These are phyloP conservation scores for Mythimna impura DNA, from an alignment of 2,888 invertebrate genomes.

Conservation along the genomic window DNA sequence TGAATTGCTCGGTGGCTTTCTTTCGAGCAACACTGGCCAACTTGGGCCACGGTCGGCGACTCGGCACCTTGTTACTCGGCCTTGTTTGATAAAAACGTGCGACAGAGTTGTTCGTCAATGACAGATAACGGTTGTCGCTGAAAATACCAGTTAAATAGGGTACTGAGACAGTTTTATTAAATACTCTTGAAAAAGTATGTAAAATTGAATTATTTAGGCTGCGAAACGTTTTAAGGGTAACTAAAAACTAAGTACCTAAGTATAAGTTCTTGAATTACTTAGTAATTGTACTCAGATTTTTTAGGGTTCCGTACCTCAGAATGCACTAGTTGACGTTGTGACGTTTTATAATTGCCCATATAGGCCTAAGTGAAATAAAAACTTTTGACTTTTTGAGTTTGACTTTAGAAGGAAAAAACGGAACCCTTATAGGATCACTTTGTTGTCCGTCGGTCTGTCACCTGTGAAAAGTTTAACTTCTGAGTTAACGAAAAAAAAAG, in stretches of 20 bases:
- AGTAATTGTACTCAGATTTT: neutral
- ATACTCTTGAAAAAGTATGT: neutral
- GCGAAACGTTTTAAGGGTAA: neutral
- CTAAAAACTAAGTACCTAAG: neutral
- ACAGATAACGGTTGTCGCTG: constrained; percentile 39
- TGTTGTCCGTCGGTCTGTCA: too few relatives aligned
- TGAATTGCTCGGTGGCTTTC: constrained; percentile 65
- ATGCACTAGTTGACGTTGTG: too few relatives aligned
- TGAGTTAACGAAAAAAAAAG: too few relatives aligned
- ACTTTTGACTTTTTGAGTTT: too few relatives aligned
- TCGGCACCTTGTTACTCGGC: constrained; percentile 16
- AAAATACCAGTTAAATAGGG: constrained; percentile 4
- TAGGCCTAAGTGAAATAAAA: too few relatives aligned
- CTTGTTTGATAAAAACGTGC: constrained; percentile 53
- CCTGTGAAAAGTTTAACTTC: too few relatives aligned
- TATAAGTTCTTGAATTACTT: neutral
- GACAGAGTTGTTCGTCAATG: constrained; percentile 35
- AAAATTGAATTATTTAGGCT: neutral
- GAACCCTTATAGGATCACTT: too few relatives aligned
- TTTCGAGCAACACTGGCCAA: constrained; percentile 29
- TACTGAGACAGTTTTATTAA: neutral
- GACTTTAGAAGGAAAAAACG: too few relatives aligned
- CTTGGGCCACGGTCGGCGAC: constrained; percentile 25
- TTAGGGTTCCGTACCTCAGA: too few relatives aligned
- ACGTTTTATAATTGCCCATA: too few relatives aligned